phyloP scores from a whole-genome alignment of 2,113 vertebrate species.

The Urocitellus parryii region DNA sequence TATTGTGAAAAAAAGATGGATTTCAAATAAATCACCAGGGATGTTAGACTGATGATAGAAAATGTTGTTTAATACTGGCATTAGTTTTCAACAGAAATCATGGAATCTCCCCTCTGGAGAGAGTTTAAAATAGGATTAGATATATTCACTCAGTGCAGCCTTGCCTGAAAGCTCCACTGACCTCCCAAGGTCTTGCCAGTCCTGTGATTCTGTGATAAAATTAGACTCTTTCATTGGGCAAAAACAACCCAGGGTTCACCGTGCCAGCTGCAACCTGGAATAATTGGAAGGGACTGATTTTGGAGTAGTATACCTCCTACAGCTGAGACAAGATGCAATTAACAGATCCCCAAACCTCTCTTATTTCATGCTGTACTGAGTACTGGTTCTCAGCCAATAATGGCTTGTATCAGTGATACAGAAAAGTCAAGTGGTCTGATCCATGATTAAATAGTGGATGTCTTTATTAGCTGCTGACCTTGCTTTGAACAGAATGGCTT shows the following conservation, averaged over 20 bases:
- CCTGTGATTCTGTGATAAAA: conserved; percentile 82
- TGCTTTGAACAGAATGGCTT: conserved; percentile 72
- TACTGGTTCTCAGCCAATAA: conserved; percentile 73
- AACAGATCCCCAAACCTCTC: conserved; percentile 77
- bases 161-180: conserved; percentile 69
- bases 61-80: conserved; percentile 41
- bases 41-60: background rate
- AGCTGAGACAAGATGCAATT: conserved; percentile 82
- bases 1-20: conserved; percentile 51
- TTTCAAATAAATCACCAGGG: conserved; percentile 63
- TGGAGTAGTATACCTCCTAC: conserved; percentile 77
- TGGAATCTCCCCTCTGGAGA: conserved; percentile 63
- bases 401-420: conserved; percentile 72
- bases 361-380: conserved; percentile 75
- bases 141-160: conserved; percentile 51
- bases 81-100: conserved; percentile 68
- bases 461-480: conserved; percentile 80
- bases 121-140: conserved; percentile 76
- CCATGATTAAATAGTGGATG: conserved; percentile 77
- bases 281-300: conserved; percentile 80
- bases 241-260: conserved; percentile 79
- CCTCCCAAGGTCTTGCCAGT: conserved; percentile 80
- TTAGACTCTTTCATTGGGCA: conserved; percentile 80
- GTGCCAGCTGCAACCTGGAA: conserved; percentile 82
- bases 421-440: conserved; percentile 76